phyloP scores from a whole-genome alignment of 2,888 invertebrate genomes.

The Protula sp. region DNA sequence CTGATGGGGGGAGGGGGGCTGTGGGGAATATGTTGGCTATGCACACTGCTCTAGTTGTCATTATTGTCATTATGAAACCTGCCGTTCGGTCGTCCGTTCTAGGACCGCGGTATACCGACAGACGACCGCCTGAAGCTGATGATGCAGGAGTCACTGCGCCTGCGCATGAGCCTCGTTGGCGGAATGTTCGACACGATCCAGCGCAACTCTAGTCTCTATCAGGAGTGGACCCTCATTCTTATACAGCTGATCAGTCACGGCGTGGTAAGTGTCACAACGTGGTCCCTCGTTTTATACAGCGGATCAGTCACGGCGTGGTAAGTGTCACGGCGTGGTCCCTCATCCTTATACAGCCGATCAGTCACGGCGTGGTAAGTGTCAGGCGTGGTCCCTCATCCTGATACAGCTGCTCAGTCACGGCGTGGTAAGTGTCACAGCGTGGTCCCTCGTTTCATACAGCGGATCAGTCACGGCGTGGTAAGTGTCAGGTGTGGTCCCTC shows the following conservation, averaged over 20 bases:
- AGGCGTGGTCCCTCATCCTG: slow-evolving; percentile 90
- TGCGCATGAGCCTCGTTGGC: slow-evolving; percentile 88
- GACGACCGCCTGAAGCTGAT: slow-evolving; percentile 68
- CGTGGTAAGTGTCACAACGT: slow-evolving; percentile 70
- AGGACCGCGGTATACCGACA: slow-evolving; percentile 64
- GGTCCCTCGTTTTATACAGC: no score
- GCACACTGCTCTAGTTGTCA: no score
- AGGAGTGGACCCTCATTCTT: slow-evolving; percentile 90
- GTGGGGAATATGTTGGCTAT: no score
- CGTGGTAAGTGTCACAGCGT: slow-evolving; percentile 70
- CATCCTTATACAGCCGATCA: slow-evolving; percentile 84
- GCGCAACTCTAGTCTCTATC: slow-evolving; percentile 79
- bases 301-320: no score
- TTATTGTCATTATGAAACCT: no score
- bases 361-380: slow-evolving; percentile 72
- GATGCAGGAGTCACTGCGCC: slow-evolving; percentile 80
- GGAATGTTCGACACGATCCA: slow-evolving; percentile 98
- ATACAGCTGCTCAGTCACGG: slow-evolving; percentile 84
- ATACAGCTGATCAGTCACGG: slow-evolving; percentile 84
- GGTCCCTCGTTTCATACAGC: no score
- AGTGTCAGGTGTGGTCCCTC: slow-evolving; percentile 91
- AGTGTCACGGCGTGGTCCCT: slow-evolving; percentile 96
- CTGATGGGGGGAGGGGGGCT: no score
- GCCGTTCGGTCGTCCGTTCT: no score
- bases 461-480: no score